These are phyloP conservation scores for Campylorhamphus procurvoides DNA, from an alignment of 2,113 vertebrate species.

Conservation along the genomic window DNA sequence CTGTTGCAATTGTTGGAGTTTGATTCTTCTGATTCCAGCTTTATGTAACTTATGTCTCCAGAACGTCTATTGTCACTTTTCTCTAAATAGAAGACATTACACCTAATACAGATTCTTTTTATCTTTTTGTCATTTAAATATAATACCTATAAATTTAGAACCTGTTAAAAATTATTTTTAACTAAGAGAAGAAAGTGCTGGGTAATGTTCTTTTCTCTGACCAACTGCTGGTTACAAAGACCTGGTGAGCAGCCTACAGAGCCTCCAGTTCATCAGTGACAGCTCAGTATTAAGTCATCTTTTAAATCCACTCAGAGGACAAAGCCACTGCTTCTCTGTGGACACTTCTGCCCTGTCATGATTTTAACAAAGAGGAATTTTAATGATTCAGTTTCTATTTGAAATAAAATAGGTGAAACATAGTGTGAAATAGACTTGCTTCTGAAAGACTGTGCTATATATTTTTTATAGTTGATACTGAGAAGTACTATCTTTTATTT, in stretches of 20 bases:
- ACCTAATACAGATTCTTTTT: not conserved
- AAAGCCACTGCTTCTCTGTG: not conserved
- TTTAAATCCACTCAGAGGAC: not conserved
- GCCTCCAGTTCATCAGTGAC: not conserved
- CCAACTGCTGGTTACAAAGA: not conserved
- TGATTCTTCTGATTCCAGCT: not conserved
- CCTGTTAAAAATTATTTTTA: conserved; percentile 9
- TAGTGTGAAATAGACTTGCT: not conserved
- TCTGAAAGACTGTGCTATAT: not conserved
- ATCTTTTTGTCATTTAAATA: conserved; percentile 52
- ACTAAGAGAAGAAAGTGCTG: not conserved
- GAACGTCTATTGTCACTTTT: not conserved
- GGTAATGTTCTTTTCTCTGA: not conserved
- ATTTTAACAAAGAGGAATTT: not conserved
- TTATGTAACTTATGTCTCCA: not conserved
- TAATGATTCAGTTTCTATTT: not conserved
- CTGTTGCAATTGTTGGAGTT: not conserved
- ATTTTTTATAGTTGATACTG: not conserved
- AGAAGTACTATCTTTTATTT: not conserved
- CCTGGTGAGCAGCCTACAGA: not conserved
- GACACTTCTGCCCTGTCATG: not conserved
- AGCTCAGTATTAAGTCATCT: not conserved
- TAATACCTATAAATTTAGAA: conserved; percentile 29
- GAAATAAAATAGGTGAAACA: conserved; percentile 13
- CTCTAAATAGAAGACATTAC: conserved; percentile 20